Percentiles rank a stretch among this genome's conserved stretches.
Evolutionary conservation across 2,113 vertebrate genomes (phyloP).

Genomic region (Poeciliopsis turrubarensis): DNA sequence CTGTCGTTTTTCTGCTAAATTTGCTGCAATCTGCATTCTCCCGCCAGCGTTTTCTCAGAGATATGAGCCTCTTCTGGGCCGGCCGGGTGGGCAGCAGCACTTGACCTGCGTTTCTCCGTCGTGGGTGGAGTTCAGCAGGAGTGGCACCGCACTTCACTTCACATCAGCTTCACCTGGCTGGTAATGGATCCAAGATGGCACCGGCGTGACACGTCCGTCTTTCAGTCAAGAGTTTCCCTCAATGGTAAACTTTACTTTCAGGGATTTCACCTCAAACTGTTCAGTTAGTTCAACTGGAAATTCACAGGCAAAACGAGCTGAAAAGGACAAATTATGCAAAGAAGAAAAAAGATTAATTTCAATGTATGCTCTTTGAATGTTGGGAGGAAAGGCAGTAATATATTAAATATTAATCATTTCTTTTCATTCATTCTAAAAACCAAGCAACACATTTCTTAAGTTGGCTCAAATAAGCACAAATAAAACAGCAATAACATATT

Average conservation of each 20-base stretch:
- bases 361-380: background rate
- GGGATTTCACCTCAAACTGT: slow-evolving; percentile 18
- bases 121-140: slow-evolving; percentile 31
- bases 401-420: too few species aligned
- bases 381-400: background rate
- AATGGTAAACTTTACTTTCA: slow-evolving; percentile 31
- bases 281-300: background rate
- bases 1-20: background rate
- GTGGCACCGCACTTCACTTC: slow-evolving; percentile 69
- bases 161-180: slow-evolving; percentile 67
- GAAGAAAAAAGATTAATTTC: background rate
- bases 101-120: slow-evolving; percentile 63
- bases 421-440: background rate
- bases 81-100: slow-evolving; percentile 42
- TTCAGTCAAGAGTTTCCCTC: slow-evolving; percentile 40
- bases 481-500: too few species aligned
- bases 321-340: background rate
- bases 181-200: slow-evolving; percentile 65
- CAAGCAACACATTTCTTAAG: background rate
- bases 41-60: background rate
- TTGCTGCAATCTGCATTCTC: background rate
- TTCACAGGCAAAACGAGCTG: background rate
- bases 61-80: slow-evolving; percentile 20
- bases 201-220: slow-evolving; percentile 46
- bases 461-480: too few species aligned